Conservation (phyloP, 2,888 invertebrate genomes). For the Bellardia pandia region DNA sequence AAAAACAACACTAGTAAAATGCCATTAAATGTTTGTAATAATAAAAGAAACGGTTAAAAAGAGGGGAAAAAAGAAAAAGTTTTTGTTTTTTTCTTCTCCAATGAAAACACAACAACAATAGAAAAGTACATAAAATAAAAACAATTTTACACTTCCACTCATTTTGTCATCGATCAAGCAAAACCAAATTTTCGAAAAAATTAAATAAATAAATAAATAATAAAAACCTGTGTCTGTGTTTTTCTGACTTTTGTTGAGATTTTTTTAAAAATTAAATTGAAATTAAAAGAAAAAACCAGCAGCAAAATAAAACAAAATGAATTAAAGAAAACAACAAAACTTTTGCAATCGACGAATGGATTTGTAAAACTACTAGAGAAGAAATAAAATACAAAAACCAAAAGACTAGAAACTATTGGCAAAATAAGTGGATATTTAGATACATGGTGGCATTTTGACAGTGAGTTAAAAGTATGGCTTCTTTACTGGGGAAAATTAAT, state of each 20-base stretch:
- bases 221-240: conserved; percentile 51
- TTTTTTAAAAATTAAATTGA: conserved; percentile 31
- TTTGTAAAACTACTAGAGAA: conserved; percentile 39
- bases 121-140: conserved; percentile 38
- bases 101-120: conserved; percentile 28
- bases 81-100: neutral
- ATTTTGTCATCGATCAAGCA: conserved; percentile 71
- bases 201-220: conserved; percentile 9
- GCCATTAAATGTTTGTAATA: conserved; percentile 65
- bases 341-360: conserved; percentile 61
- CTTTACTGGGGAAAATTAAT: neutral
- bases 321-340: conserved; percentile 29
- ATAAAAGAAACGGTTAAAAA: conserved; percentile 49
- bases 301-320: conserved; percentile 44
- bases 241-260: conserved; percentile 36
- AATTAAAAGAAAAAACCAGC: conserved; percentile 29
- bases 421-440: conserved; percentile 31
- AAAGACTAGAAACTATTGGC: conserved; percentile 27
- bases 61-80: conserved; percentile 64
- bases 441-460: conserved; percentile 14
- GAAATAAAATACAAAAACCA: neutral
- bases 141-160: conserved; percentile 66
- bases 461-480: conserved; percentile 19
- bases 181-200: conserved; percentile 56
- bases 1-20: conserved; percentile 42